Evolutionary conservation across 1,140 invertebrate species (phyloP).

Genomic region (Drosophila tani): DNA sequence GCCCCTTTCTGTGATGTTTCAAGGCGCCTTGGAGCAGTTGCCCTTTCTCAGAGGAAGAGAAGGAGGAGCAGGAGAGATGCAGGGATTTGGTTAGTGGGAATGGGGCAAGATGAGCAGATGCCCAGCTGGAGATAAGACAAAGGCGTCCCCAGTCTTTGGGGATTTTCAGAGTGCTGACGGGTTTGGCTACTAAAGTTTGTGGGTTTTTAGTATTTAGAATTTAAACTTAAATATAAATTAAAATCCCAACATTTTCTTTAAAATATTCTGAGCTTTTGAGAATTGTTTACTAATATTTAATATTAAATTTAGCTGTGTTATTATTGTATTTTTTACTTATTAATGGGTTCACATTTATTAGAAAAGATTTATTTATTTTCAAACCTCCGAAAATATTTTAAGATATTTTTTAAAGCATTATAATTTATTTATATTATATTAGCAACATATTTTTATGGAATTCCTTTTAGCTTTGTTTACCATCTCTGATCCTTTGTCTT

Average conservation of each 20-base stretch:
- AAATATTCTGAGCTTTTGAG: background rate
- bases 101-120: conserved; percentile 47
- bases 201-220: background rate
- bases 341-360: background rate
- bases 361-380: too few relatives aligned
- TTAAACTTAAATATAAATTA: too few relatives aligned
- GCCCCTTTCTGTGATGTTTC: conserved; percentile 36
- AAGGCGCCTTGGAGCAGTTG: conserved; percentile 59
- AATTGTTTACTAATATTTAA: background rate
- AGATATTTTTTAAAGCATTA: background rate
- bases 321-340: background rate
- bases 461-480: background rate
- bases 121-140: conserved; percentile 57
- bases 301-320: background rate
- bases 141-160: conserved; percentile 15
- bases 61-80: background rate
- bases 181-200: background rate
- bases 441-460: background rate
- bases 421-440: too few relatives aligned
- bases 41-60: conserved; percentile 9
- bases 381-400: background rate
- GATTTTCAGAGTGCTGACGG: conserved; percentile 4
- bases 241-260: too few relatives aligned
- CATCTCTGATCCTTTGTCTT: conserved; percentile 38
- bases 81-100: conserved; percentile 3